Base-by-base conservation (phyloP, 2,797 vertebrate genomes). In the Alfaro cultratus region DNA sequence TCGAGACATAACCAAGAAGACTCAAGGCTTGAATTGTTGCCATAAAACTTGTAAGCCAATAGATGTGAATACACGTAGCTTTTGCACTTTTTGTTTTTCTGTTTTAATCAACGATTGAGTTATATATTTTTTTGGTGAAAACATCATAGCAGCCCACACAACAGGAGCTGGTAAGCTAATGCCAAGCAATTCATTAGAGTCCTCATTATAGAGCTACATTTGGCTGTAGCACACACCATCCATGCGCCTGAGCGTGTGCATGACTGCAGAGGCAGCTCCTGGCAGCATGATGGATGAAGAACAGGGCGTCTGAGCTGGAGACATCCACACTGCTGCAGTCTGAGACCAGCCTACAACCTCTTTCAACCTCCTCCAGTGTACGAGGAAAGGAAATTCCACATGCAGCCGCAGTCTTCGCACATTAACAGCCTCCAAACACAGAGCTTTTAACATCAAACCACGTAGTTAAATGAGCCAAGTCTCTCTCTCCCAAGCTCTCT, bases 231-330 rank as follows among this genome's bases (percentile, higher is more conserved):
- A 75, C 75, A 36, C 77, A 41, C 79, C 77, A 45, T 64, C 43
- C 73, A 36, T 76, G 86, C 67, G 83, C 43, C 51, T 72, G 73
- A 81, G 80, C 80, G 47, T 82, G 80, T 74, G 84, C 83, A 51
- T 78, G 86, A 87, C 75, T 86, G 85, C 80, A 82, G 84, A 87
- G 92, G 88, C 81, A 73, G 92, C 89, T 76, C 82, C 84, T 91
- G 89, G 78, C 89, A 92, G 87, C 81, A 87, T 94, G 93, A 95
- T 93, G 83, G 85, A 94, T 93, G 93, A 93, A 85, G 78, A 88
- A 76, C 34, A 75, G 91, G 74, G 81, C 75, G 80, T 75, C 73
- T 72, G 78, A 89, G 82, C 91, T 82, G 70, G 46, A 84, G 55
- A 89, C 73, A 74, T 90, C 80, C 68, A 87, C 83, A 84, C 90